Evolutionary conservation across 2,797 vertebrate genomes (phyloP).

Genomic region (Cyclopterus lumpus): DNA sequence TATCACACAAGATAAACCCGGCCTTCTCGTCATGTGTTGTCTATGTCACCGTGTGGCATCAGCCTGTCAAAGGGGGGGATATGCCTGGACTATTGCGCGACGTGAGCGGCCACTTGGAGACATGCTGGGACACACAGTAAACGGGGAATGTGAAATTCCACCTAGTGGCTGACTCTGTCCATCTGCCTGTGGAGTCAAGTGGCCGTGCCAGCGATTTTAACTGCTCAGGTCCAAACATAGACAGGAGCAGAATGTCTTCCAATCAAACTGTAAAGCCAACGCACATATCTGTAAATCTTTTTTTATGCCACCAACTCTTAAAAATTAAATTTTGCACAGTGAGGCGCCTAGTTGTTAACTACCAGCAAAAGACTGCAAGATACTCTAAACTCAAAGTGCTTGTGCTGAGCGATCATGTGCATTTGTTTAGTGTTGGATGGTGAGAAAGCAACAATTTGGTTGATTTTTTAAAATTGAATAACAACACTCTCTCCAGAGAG

Average conservation of each 20-base stretch:
- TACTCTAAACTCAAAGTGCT: background rate
- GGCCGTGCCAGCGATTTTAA: slow-evolving; percentile 63
- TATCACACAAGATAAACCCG: background rate
- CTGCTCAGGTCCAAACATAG: slow-evolving; percentile 75
- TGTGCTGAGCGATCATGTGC: background rate
- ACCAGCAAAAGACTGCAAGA: background rate
- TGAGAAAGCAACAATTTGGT: background rate
- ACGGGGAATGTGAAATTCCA: slow-evolving; percentile 80
- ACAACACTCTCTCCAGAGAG: background rate
- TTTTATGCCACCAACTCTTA: slow-evolving; percentile 13
- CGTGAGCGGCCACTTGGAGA: slow-evolving; percentile 62
- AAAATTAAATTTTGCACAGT: background rate
- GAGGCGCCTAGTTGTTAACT: slow-evolving; percentile 4
- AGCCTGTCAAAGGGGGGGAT: slow-evolving; percentile 43
- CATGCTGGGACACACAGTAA: slow-evolving; percentile 70
- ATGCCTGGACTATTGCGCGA: slow-evolving; percentile 49
- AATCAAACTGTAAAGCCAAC: slow-evolving; percentile 32
- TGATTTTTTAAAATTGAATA: background rate
- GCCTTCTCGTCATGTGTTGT: slow-evolving; percentile 50
- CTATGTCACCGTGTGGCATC: slow-evolving; percentile 54
- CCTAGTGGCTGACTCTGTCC: slow-evolving; percentile 63
- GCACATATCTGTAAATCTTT: slow-evolving; percentile 31
- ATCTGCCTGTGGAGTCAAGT: slow-evolving; percentile 61
- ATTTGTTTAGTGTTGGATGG: background rate
- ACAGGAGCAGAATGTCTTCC: slow-evolving; percentile 47